These are phyloP conservation scores for Pseudolaguvia tuberculata DNA, from an alignment of 2,113 vertebrate species.

Conservation along the genomic window DNA sequence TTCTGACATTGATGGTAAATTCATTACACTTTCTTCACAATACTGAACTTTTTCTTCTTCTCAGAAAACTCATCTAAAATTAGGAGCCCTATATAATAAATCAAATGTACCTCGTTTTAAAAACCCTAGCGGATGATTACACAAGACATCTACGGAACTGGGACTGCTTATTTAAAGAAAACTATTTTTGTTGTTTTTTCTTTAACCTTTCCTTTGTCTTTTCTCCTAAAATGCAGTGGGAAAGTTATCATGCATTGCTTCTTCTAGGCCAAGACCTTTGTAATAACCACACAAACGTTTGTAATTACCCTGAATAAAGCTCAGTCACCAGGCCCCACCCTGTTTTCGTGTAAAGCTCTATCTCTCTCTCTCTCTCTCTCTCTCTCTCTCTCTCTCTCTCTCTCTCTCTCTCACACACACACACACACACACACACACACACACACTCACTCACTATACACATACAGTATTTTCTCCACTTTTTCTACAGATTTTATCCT, in stretches of 20 bases:
- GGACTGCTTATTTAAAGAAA: slow-evolving; percentile 51
- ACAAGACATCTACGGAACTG: slow-evolving; percentile 44
- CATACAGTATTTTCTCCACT: not conserved
- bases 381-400: too few relatives aligned
- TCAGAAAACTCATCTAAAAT: slow-evolving; percentile 50
- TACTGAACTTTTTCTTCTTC: slow-evolving; percentile 48
- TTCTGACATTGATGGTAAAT: too few relatives aligned
- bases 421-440: too few relatives aligned
- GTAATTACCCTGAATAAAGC: slow-evolving; percentile 76
- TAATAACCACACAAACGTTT: slow-evolving; percentile 75
- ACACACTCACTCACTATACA: too few relatives aligned
- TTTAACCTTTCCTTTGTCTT: slow-evolving; percentile 31
- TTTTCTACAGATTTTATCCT: not conserved
- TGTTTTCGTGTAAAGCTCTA: slow-evolving; percentile 55
- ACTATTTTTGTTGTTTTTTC: slow-evolving; percentile 32
- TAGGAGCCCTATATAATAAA: slow-evolving; percentile 63
- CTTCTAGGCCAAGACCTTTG: slow-evolving; percentile 65
- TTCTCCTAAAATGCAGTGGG: slow-evolving; percentile 48
- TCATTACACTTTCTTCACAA: not conserved
- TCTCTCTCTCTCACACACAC: too few relatives aligned
- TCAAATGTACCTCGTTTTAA: slow-evolving; percentile 62
- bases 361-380: slow-evolving; percentile 22
- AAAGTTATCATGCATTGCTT: slow-evolving; percentile 60
- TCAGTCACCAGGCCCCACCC: slow-evolving; percentile 68
- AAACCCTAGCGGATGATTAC: slow-evolving; percentile 59